Evolutionary conservation across 2,113 vertebrate genomes (phyloP), one percentile per base, ranked within the genome.

Genomic region (Lepisosteus osseus): DNA sequence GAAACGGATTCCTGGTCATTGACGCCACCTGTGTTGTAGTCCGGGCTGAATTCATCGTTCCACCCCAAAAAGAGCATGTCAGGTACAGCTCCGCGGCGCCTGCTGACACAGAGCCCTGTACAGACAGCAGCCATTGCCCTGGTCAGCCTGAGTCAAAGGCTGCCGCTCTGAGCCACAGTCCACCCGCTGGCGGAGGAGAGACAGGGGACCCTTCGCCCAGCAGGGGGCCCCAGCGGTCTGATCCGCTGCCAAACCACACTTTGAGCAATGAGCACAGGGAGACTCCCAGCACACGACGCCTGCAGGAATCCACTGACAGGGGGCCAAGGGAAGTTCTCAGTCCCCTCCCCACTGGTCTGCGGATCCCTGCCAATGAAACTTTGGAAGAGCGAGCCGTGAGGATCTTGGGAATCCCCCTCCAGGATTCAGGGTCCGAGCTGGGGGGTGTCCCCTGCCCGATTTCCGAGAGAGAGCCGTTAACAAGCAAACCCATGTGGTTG

Each of bases 1-100:
- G 61, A 0, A 83, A 85, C n/a, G 90, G 89, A 0, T 73, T 93
- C 5, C 85, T 95, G 76, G 84, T 94, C 45, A 94, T 94, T 0
- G 92, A 98, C 64, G 93, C 94, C 73, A 95, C 92, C n/a, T 89
- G 94, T 5, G 93, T 95, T 72, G 88, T 95, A 15, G 94, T 96
- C 14, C 89, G 89, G 15, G 92, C 94, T 12, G 92, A 95, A 75
- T 89, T 93, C 7, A 88, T 97, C 6, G 83, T 87, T 3, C 86
- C 91, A 2, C 92, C 92, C 0, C 86, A 84, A 72, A 88, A 87
- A 54, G 90, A 93, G 69, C 93, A 87, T 3, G 89, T 93, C 59
- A 87, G 83, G 45, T 87, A 86, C 62, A 12, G 12, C 65, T 55
- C 47, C 7, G 78, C 0, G 11, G 40, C 44, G 75, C 69, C 63